Percentiles rank a stretch among this genome's conserved stretches.
Evolutionary conservation across 2,797 vertebrate species (phyloP).

Genomic region (Gobio occitaniae): DNA sequence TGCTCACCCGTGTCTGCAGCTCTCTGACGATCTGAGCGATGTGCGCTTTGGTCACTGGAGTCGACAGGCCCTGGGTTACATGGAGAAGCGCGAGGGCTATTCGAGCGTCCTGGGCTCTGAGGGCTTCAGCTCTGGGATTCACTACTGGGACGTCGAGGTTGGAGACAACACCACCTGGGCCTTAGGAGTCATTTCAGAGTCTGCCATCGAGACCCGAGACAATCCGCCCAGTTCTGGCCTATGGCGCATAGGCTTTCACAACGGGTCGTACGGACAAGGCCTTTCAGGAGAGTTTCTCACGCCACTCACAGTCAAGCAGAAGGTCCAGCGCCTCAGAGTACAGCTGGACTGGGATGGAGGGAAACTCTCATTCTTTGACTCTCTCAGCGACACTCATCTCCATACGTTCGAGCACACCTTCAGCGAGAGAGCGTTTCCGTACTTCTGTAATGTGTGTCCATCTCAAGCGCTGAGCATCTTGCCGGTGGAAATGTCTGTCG

Average conservation of each 20-base stretch:
- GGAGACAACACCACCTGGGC: slow-evolving; percentile 67
- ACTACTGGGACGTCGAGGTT: slow-evolving; percentile 74
- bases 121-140: slow-evolving; percentile 53
- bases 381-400: slow-evolving; percentile 42
- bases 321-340: slow-evolving; percentile 50
- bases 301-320: slow-evolving; percentile 38
- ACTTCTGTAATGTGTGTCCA: slow-evolving; percentile 52
- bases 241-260: slow-evolving; percentile 52
- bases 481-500: not conserved
- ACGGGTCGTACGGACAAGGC: slow-evolving; percentile 49
- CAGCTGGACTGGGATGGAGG: slow-evolving; percentile 57
- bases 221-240: slow-evolving; percentile 34
- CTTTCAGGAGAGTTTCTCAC: slow-evolving; percentile 36
- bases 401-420: slow-evolving; percentile 53
- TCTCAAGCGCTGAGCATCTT: slow-evolving; percentile 41
- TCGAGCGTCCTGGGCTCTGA: slow-evolving; percentile 66
- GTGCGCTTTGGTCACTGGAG: slow-evolving; percentile 36
- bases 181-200: slow-evolving; percentile 66
- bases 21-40: slow-evolving; percentile 59
- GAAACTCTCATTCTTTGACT: slow-evolving; percentile 38
- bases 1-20: slow-evolving; percentile 64
- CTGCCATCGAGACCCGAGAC: slow-evolving; percentile 26
- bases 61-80: not conserved
- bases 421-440: slow-evolving; percentile 57
- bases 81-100: slow-evolving; percentile 37